Conservation (phyloP, 2,888 invertebrate species). For the Platypus cylindrus region DNA sequence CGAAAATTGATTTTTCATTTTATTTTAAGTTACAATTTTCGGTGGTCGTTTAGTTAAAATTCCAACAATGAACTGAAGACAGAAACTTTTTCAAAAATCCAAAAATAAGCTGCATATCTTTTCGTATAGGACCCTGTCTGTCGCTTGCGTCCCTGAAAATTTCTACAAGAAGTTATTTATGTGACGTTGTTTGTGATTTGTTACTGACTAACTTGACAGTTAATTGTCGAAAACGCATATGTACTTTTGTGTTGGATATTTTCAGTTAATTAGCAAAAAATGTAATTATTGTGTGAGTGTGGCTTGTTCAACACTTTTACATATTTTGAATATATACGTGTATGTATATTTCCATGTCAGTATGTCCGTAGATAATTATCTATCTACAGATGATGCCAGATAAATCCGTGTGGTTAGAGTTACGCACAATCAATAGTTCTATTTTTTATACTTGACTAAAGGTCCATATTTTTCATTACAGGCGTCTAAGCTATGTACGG, state of each 20-base stretch:
- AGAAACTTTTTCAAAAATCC: slow-evolving; percentile 7
- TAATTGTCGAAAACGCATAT: slow-evolving; percentile 6
- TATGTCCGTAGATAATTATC: too few relatives aligned
- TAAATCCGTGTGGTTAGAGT: too few relatives aligned
- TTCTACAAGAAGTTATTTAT: slow-evolving; percentile 5
- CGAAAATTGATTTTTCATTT: slow-evolving; percentile 20
- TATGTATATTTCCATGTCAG: too few relatives aligned
- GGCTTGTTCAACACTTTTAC: neutral
- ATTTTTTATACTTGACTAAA: too few relatives aligned
- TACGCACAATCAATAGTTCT: too few relatives aligned
- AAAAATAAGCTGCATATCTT: slow-evolving; percentile 7
- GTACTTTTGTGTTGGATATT: slow-evolving; percentile 1
- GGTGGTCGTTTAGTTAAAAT: slow-evolving; percentile 14
- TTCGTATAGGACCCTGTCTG: neutral
- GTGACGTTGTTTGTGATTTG: slow-evolving; percentile 8
- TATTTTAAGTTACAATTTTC: slow-evolving; percentile 22
- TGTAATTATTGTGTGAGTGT: slow-evolving; percentile 1
- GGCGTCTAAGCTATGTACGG: too few relatives aligned
- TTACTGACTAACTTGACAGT: slow-evolving; percentile 4
- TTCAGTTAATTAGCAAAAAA: slow-evolving; percentile 6
- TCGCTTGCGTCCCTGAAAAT: too few relatives aligned
- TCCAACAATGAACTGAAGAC: slow-evolving; percentile 9
- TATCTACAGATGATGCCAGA: too few relatives aligned
- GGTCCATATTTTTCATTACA: too few relatives aligned
- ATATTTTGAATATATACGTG: too few relatives aligned